Conservation (phyloP, 2,113 vertebrate genomes). For the Leptocoma aspasia region DNA sequence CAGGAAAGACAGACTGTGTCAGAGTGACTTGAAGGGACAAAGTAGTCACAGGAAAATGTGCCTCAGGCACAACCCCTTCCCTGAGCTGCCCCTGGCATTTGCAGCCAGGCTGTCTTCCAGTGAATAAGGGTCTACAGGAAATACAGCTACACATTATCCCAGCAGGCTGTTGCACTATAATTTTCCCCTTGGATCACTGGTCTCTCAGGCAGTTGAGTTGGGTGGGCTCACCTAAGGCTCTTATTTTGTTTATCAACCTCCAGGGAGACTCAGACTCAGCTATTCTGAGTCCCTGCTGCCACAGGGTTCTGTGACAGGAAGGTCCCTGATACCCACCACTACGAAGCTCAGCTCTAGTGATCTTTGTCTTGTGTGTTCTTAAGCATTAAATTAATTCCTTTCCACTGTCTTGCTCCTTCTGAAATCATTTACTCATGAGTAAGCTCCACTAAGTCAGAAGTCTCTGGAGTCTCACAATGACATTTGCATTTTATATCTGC, state of each 20-base stretch:
- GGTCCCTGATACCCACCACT: neutral
- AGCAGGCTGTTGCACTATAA: neutral
- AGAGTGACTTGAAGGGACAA: neutral
- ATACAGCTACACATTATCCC: neutral
- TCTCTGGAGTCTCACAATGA: slow-evolving; percentile 17
- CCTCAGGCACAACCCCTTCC: neutral
- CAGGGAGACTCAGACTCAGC: neutral
- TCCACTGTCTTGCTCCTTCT: neutral
- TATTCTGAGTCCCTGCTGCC: neutral
- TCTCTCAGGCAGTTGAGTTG: neutral
- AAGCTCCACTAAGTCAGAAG: neutral
- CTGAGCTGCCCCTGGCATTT: neutral
- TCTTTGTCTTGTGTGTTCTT: neutral
- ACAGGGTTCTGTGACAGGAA: neutral
- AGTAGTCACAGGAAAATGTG: neutral
- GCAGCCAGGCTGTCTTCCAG: neutral
- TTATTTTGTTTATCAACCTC: neutral
- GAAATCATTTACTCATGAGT: slow-evolving; percentile 52
- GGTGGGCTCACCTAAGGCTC: neutral
- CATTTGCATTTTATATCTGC: neutral
- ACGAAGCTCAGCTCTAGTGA: neutral
- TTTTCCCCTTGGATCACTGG: neutral
- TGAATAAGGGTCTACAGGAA: neutral
- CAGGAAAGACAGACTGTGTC: neutral
- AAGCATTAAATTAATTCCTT: slow-evolving; percentile 34